A percentile compares a stretch with the other conserved stretches of the same genome.
phyloP scores from a whole-genome alignment of 2,113 vertebrate species.

The Tinamus guttatus region DNA sequence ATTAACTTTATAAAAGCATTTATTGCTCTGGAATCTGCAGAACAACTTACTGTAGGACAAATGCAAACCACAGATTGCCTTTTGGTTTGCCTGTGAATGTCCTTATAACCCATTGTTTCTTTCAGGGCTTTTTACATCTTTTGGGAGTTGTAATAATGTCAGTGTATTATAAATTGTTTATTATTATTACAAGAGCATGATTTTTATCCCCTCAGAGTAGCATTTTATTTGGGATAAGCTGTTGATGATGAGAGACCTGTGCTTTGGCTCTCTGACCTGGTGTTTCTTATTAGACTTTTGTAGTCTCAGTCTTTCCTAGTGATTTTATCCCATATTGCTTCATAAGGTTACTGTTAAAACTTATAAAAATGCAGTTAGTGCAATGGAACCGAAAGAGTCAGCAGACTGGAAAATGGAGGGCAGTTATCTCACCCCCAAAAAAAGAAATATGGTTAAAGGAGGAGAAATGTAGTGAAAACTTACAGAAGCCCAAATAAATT shows the following conservation, averaged over 20 bases:
- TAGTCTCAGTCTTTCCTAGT: background rate
- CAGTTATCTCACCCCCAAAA: background rate
- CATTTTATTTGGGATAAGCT: background rate
- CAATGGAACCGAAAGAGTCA: background rate
- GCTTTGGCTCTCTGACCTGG: slow-evolving; percentile 4
- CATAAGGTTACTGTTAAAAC: slow-evolving; percentile 3
- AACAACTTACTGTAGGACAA: background rate
- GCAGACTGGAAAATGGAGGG: slow-evolving; percentile 11
- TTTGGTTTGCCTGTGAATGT: background rate
- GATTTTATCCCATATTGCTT: slow-evolving; percentile 32
- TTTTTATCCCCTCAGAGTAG: background rate
- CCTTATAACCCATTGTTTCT: background rate
- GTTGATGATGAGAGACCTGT: background rate
- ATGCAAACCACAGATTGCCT: background rate
- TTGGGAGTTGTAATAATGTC: background rate
- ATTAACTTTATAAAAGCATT: background rate
- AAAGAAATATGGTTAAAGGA: background rate
- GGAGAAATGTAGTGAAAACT: background rate
- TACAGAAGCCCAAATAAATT: slow-evolving; percentile 35
- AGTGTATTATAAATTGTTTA: background rate
- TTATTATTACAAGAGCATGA: background rate
- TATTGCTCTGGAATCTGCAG: background rate
- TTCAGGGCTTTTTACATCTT: background rate
- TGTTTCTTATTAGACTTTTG: background rate
- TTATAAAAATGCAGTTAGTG: background rate